Base-by-base conservation (phyloP, 2,888 invertebrate species). In the Koerneria pararmatus region DNA sequence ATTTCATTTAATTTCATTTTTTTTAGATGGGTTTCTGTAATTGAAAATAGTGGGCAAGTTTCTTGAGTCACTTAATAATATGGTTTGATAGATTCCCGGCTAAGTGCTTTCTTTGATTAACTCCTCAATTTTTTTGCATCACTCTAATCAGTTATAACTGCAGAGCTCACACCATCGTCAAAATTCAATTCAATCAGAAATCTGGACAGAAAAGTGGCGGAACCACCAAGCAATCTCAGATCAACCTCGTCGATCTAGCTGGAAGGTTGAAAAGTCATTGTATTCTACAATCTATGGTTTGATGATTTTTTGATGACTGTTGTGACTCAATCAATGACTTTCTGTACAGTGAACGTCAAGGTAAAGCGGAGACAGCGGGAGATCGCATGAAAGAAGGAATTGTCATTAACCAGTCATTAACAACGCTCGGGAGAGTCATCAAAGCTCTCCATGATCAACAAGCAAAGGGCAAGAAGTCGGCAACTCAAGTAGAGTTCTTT, bases 161-260 rank as follows among this genome's bases (percentile, higher is more conserved):
- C 67, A 84, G 87, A 71, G 87, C 87, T 48, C 87, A 88, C 81
- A 88, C 88, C 8, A 87, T 88, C 69, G 86, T 88, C 41, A 85
- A 85, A 54, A 86, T 88, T 68, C 84, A 83, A 34, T 85, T 88
- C 73, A 81, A 84, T 41, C 88, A 88, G 82, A 87, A 87, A 71
- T 82, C 83, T 15, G 64, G 70, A 57, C 84, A 85, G 69, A 86
- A 85, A 74, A 84, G 84, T 6, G 87, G 86, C 5, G 85, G 86
- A 68, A 86, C 86, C 27, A 85, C 86, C 3, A 81, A 80, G 60
- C 75, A 83, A 75, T 85, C 87, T 1, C 79, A 86, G 53, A 84
- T 87, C 68, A 87, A 88, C 78, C 80, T 88, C 65, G 87, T 88
- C 22, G 88, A 88, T 80, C 82, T 88, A 75, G 88, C 88, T 59